A percentile compares a stretch with the other conserved stretches of the same genome.
phyloP scores from a whole-genome alignment of 2,113 vertebrate genomes.

The Eubucco bourcierii region DNA sequence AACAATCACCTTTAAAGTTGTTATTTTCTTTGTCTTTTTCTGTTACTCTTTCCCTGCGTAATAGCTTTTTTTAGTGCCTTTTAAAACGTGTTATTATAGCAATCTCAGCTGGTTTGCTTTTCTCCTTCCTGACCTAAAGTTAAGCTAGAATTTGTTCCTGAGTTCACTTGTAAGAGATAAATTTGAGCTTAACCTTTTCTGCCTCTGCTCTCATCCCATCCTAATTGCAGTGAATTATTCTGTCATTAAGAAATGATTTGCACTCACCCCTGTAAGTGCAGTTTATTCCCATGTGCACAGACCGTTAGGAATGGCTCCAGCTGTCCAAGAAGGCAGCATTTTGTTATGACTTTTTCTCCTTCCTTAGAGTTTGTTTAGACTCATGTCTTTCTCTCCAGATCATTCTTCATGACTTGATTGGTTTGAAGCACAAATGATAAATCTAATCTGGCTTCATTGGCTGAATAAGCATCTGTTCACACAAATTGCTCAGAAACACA shows the following conservation, averaged over 20 bases:
- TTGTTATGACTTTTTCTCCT: neutral
- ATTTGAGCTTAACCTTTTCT: neutral
- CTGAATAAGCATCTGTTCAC: slow-evolving; percentile 11
- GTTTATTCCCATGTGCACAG: neutral
- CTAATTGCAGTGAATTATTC: neutral
- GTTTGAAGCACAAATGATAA: slow-evolving; percentile 45
- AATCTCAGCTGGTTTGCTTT: neutral
- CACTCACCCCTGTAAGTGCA: neutral
- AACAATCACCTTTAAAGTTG: neutral
- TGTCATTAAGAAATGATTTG: slow-evolving; percentile 6
- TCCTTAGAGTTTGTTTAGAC: neutral
- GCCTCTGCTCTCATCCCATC: neutral
- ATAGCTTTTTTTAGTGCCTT: neutral
- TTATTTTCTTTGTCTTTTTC: neutral
- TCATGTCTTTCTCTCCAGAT: neutral
- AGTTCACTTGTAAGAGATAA: neutral
- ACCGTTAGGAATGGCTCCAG: neutral
- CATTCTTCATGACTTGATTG: slow-evolving; percentile 17
- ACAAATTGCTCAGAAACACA: neutral
- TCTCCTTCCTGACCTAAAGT: too few species aligned
- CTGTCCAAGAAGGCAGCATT: neutral
- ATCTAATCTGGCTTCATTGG: slow-evolving; percentile 38
- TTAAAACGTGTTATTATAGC: neutral
- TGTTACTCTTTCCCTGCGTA: neutral
- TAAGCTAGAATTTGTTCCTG: neutral